A percentile compares a stretch with the other conserved stretches of the same genome.
These are phyloP conservation scores for Tretioscincus oriximinensis DNA, from an alignment of 2,113 vertebrate species.

Conservation along the genomic window DNA sequence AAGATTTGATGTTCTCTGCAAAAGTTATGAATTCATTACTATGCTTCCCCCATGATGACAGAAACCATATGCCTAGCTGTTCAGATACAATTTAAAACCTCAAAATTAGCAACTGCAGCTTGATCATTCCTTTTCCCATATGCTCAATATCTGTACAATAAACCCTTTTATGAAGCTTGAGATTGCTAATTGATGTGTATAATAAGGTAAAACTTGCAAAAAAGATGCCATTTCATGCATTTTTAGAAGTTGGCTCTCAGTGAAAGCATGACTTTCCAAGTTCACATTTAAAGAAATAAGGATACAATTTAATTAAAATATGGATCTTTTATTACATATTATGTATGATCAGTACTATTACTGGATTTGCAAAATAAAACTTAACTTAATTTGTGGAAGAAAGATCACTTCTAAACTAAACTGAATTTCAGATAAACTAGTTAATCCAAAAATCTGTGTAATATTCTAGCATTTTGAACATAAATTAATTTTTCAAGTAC, in stretches of 20 bases:
- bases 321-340: not conserved
- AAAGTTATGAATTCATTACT: conserved; percentile 7
- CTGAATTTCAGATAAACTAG: not conserved
- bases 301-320: not conserved
- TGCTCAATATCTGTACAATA: conserved; percentile 6
- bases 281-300: not conserved
- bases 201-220: not conserved
- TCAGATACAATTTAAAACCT: not conserved
- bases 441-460: not conserved
- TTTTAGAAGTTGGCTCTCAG: not conserved
- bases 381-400: not conserved
- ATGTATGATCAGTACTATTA: not conserved
- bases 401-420: conserved; percentile 34
- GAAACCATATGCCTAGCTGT: conserved; percentile 12
- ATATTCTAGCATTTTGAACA: not conserved
- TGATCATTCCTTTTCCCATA: conserved; percentile 3
- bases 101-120: not conserved
- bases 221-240: not conserved
- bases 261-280: not conserved
- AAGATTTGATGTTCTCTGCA: conserved; percentile 2
- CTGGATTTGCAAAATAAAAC: not conserved
- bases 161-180: conserved; percentile 5
- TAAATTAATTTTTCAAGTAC: not conserved
- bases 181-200: not conserved
- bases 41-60: not conserved